A percentile compares a stretch with the other conserved stretches of the same genome.
Conservation (phyloP, 2,113 vertebrate species). For the Eleginops maclovinus region DNA sequence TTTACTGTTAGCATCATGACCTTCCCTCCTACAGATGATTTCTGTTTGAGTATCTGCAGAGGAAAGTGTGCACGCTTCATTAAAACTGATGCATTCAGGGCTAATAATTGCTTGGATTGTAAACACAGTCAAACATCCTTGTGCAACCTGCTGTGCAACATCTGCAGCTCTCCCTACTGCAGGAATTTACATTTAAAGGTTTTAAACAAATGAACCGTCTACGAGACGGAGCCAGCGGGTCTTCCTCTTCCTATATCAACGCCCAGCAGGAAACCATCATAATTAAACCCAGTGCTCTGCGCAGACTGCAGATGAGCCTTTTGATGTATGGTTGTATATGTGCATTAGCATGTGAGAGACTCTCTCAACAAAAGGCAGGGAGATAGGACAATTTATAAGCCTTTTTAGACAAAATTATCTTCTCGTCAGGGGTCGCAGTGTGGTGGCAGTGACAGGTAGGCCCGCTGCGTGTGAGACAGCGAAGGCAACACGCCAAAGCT, state of each 20-base stretch:
- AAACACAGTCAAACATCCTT: background rate
- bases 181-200: conserved; percentile 23
- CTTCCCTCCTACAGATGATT: background rate
- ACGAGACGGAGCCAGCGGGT: background rate
- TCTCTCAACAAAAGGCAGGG: background rate
- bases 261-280: conserved; percentile 41
- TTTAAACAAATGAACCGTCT: conserved; percentile 31
- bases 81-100: background rate
- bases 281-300: conserved; percentile 52
- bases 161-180: background rate
- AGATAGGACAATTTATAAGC: conserved; percentile 15
- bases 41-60: background rate
- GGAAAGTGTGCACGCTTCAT: background rate
- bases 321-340: conserved; percentile 19
- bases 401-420: conserved; percentile 50
- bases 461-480: conserved; percentile 12
- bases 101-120: conserved; percentile 10
- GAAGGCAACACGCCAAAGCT: conserved; percentile 28
- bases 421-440: conserved; percentile 20
- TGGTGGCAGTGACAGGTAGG: conserved; percentile 14
- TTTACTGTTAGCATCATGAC: background rate
- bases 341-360: background rate
- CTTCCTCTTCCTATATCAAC: conserved; percentile 10
- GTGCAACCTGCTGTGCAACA: background rate
- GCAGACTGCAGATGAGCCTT: conserved; percentile 3